A percentile compares a stretch with the other conserved stretches of the same genome.
These are phyloP conservation scores for Idaea straminata DNA, from an alignment of 2,888 invertebrate species.

Conservation along the genomic window DNA sequence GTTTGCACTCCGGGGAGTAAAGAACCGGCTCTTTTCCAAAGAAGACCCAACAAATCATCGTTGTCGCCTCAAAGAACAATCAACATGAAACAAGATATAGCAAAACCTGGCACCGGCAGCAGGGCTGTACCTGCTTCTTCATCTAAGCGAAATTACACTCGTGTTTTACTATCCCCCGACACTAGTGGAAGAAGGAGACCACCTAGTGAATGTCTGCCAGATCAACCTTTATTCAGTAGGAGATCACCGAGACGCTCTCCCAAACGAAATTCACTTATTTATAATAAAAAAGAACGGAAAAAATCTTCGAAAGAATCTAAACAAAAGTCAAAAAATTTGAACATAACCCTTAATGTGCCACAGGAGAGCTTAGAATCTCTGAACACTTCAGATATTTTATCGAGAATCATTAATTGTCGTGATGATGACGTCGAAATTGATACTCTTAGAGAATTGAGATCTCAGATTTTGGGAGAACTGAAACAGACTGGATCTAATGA, in stretches of 20 bases:
- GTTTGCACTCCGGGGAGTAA: constrained; percentile 60
- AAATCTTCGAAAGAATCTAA: constrained; percentile 43
- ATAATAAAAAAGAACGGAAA: constrained; percentile 60
- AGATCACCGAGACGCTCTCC: constrained; percentile 51
- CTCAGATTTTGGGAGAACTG: constrained; percentile 72
- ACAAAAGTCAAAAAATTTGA: constrained; percentile 53
- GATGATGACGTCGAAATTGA: constrained; percentile 71
- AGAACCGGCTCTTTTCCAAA: constrained; percentile 69
- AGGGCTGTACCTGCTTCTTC: constrained; percentile 18
- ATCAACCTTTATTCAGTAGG: constrained; percentile 54
- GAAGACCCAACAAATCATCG: constrained; percentile 54
- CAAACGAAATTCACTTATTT: constrained; percentile 44
- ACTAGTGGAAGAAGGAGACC: constrained; percentile 27
- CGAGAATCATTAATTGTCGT: constrained; percentile 66
- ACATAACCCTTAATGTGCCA: constrained; percentile 70
- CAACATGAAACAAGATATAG: constrained; percentile 10
- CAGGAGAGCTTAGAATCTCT: constrained; percentile 64
- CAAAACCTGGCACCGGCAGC: constrained; percentile 15
- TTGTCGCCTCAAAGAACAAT: constrained; percentile 25
- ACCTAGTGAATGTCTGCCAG: constrained; percentile 37
- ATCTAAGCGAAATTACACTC: constrained; percentile 51
- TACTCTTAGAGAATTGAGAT: constrained; percentile 68
- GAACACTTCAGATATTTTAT: constrained; percentile 67
- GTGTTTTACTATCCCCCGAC: constrained; percentile 68
- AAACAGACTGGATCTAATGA: constrained; percentile 66